phyloP scores from a whole-genome alignment of 2,888 invertebrate genomes.

The Aporophyla nigra region DNA sequence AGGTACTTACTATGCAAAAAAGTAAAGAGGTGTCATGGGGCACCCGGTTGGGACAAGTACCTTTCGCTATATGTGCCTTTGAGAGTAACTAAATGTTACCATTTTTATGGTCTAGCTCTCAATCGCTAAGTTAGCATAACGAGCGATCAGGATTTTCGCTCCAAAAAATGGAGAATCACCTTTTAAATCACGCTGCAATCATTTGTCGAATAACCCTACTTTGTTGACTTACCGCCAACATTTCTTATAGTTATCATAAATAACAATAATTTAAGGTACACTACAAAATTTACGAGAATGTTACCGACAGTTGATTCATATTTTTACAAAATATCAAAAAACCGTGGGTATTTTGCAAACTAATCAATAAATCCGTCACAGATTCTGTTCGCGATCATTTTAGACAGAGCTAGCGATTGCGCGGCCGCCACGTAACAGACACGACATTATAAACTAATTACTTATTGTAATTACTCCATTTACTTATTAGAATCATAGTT shows the following conservation, averaged over 20 bases:
- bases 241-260: neutral
- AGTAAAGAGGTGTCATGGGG: too few species aligned
- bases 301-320: neutral
- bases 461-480: conserved; percentile 34
- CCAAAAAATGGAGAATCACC: neutral
- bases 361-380: neutral
- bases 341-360: conserved; percentile 38
- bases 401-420: conserved; percentile 56
- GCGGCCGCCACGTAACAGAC: conserved; percentile 48
- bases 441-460: neutral
- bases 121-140: too few species aligned
- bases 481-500: neutral
- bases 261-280: neutral
- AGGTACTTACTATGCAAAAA: too few species aligned
- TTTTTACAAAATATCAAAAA: neutral
- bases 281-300: neutral
- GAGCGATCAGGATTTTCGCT: too few species aligned
- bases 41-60: too few species aligned
- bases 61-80: too few species aligned
- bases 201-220: neutral
- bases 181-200: neutral
- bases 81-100: too few species aligned
- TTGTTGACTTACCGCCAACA: too few species aligned
- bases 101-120: too few species aligned
- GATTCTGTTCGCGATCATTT: neutral